Conservation (phyloP, 1,140 invertebrate species). For the Zaprionus camerounensis region DNA sequence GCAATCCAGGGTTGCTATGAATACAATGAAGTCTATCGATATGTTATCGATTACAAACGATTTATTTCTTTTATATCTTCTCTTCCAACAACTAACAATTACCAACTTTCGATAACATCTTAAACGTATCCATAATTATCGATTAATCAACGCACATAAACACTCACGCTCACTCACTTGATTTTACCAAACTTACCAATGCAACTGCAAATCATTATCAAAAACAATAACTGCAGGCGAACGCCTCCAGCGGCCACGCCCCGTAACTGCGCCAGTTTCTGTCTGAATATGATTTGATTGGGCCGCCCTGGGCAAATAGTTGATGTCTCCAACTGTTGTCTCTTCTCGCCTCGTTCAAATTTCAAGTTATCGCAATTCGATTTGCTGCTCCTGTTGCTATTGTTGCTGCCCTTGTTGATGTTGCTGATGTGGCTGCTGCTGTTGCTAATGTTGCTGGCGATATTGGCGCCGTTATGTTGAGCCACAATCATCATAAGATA, state of each 20-base stretch:
- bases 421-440: conserved; percentile 12
- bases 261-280: conserved; percentile 60
- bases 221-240: conserved; percentile 37
- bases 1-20: neutral
- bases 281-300: conserved; percentile 37
- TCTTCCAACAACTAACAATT: neutral
- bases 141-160: conserved; percentile 18
- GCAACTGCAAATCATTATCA: conserved; percentile 71
- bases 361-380: conserved; percentile 1
- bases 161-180: conserved; percentile 24
- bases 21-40: neutral
- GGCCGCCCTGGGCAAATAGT: conserved; percentile 32
- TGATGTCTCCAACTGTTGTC: conserved; percentile 27
- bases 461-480: conserved; percentile 55
- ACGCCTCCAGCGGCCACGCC: conserved; percentile 34
- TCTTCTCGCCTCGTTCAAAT: neutral
- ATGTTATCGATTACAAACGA: conserved; percentile 4
- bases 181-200: conserved; percentile 68
- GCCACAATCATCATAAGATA: conserved; percentile 59
- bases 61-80: neutral
- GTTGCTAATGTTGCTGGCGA: conserved; percentile 47
- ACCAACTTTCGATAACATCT: neutral
- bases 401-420: conserved; percentile 3
- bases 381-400: neutral
- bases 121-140: conserved; percentile 2